phyloP scores from a whole-genome alignment of 2,888 invertebrate genomes.

The Resseliella maxima region DNA sequence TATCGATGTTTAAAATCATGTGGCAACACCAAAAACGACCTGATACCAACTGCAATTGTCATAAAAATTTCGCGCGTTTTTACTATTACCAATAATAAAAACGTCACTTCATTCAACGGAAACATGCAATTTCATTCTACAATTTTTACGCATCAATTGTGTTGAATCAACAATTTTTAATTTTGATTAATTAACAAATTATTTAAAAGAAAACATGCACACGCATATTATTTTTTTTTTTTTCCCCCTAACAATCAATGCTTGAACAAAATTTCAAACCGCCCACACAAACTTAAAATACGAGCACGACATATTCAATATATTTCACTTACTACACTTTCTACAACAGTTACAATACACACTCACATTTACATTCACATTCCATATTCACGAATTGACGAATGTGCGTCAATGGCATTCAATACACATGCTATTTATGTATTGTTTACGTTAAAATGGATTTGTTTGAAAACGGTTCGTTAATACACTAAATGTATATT shows the following conservation, averaged over 20 bases:
- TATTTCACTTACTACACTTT: not conserved
- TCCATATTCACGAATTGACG: too few relatives aligned
- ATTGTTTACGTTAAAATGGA: not conserved
- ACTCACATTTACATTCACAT: not conserved
- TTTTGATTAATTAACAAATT: not conserved
- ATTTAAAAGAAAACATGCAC: too few relatives aligned
- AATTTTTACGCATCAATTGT: too few relatives aligned
- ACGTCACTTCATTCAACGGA: not conserved
- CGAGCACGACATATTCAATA: not conserved
- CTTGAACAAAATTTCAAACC: too few relatives aligned
- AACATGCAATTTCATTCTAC: not conserved
- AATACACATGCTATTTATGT: not conserved
- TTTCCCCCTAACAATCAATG: too few relatives aligned
- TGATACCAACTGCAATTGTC: conserved; percentile 39
- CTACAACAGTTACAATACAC: not conserved
- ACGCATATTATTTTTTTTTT: too few relatives aligned
- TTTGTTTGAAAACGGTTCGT: conserved; percentile 51
- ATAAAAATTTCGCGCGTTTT: conserved; percentile 49
- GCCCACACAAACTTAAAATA: conserved; percentile 53
- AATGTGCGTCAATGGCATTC: conserved; percentile 25
- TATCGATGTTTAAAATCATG: not conserved
- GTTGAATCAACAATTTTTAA: not conserved
- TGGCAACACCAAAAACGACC: conserved; percentile 47
- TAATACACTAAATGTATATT: not conserved
- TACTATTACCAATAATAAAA: not conserved